Percentiles rank a stretch among this genome's conserved stretches.
Conservation (phyloP, 2,888 invertebrate species). For the Meandrusa payeni region DNA sequence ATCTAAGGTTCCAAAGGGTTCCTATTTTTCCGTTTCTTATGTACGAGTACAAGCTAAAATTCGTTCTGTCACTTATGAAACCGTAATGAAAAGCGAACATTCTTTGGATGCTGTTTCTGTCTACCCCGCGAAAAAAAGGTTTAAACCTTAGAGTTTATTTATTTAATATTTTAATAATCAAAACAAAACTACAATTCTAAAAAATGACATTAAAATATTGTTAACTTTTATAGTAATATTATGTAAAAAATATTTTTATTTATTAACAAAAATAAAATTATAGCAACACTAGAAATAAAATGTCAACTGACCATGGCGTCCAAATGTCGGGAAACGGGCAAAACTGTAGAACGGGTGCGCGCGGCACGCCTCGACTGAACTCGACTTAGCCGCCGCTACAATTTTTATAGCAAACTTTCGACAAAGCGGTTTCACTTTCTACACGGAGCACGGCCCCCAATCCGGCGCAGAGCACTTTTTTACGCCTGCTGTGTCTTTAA, state of each 20-base stretch:
- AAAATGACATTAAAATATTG: not conserved
- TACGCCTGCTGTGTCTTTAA: constrained; percentile 49
- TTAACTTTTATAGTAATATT: not conserved
- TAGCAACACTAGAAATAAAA: constrained; percentile 47
- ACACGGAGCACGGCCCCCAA: constrained; percentile 46
- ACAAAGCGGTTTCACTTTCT: constrained; percentile 74
- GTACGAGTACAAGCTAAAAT: too few species aligned
- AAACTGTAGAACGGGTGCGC: constrained; percentile 45
- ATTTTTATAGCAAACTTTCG: constrained; percentile 70
- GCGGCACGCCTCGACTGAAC: constrained; percentile 62
- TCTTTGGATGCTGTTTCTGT: too few species aligned
- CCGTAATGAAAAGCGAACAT: too few species aligned
- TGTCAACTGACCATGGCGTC: constrained; percentile 66
- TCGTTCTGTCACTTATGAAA: too few species aligned
- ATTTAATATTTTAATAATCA: too few species aligned
- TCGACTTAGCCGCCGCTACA: constrained; percentile 52
- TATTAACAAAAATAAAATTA: constrained; percentile 42
- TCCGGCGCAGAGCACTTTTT: constrained; percentile 69
- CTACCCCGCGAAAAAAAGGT: too few species aligned
- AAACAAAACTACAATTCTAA: too few species aligned
- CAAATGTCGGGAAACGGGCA: constrained; percentile 38
- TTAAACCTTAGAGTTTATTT: too few species aligned
- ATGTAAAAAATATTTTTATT: not conserved
- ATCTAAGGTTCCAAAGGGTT: too few species aligned
- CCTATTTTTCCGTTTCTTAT: too few species aligned